Percentiles rank a stretch among this genome's conserved stretches.
These are phyloP conservation scores for Pangasius larnaudii DNA, from an alignment of 2,797 vertebrate genomes.

Conservation along the genomic window DNA sequence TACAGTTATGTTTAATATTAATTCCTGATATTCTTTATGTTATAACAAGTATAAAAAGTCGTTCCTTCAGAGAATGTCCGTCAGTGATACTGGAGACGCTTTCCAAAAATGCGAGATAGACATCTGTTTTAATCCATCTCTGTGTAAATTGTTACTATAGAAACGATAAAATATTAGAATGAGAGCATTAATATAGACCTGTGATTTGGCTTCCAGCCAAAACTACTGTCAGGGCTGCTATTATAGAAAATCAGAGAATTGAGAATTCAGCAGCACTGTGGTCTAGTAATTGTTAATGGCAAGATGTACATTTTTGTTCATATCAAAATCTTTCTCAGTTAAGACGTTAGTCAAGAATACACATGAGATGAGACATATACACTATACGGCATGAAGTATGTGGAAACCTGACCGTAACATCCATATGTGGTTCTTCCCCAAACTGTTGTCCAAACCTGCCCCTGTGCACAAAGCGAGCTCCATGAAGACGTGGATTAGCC, in stretches of 20 bases:
- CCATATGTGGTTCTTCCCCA: neutral
- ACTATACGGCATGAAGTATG: neutral
- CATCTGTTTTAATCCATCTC: neutral
- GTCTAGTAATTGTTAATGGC: neutral
- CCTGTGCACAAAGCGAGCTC: neutral
- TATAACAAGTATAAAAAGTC: neutral
- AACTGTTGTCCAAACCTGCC: neutral
- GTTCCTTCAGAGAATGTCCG: neutral
- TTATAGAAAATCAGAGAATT: neutral
- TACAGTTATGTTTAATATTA: neutral
- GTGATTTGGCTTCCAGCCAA: neutral
- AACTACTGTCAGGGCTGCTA: neutral
- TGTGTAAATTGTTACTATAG: neutral
- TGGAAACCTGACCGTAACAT: neutral
- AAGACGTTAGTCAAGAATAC: neutral
- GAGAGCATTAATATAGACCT: neutral
- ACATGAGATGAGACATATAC: neutral
- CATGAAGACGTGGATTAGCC: neutral
- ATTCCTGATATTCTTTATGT: neutral
- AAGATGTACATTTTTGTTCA: neutral
- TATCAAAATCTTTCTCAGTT: neutral
- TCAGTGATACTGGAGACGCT: neutral
- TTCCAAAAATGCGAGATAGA: neutral
- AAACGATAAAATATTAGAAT: neutral
- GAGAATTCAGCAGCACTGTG: neutral